phyloP scores from a whole-genome alignment of 1,140 invertebrate genomes.

The Tetragonula clypearis region DNA sequence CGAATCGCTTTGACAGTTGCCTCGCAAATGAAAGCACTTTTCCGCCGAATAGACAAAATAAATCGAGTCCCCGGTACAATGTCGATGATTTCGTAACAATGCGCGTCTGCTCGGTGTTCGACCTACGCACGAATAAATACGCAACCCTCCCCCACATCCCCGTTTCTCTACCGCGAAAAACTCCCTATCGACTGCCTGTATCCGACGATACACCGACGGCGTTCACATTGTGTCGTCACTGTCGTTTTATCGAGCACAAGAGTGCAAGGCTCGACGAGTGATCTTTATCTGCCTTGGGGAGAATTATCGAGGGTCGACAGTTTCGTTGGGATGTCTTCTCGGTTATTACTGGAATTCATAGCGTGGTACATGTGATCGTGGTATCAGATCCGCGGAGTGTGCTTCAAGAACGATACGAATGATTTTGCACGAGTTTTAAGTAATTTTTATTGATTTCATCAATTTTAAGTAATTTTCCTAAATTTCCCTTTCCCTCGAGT shows the following conservation, averaged over 20 bases:
- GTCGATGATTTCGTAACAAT: slow-evolving; percentile 68
- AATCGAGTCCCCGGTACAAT: slow-evolving; percentile 68
- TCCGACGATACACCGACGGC: slow-evolving; percentile 34
- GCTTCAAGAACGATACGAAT: neutral
- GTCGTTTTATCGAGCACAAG: slow-evolving; percentile 31
- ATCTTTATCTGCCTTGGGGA: neutral
- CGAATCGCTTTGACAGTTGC: slow-evolving; percentile 46
- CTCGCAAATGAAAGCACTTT: slow-evolving; percentile 71
- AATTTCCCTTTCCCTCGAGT: no score
- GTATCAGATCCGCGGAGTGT: neutral
- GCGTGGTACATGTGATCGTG: neutral
- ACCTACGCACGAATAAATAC: slow-evolving; percentile 62
- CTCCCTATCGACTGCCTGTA: neutral
- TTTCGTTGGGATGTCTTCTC: neutral
- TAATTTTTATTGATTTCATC: no score
- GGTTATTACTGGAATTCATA: neutral
- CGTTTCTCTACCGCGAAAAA: slow-evolving; percentile 5
- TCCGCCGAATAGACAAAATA: slow-evolving; percentile 72
- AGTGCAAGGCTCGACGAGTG: slow-evolving; percentile 3
- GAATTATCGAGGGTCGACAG: neutral
- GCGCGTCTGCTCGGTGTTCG: slow-evolving; percentile 40
- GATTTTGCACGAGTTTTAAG: neutral
- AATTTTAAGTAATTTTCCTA: no score
- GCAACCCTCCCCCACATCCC: slow-evolving; percentile 4
- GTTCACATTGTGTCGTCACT: neutral